Evolutionary conservation across 2,113 vertebrate genomes (phyloP).

Genomic region (Ochotona princeps): DNA sequence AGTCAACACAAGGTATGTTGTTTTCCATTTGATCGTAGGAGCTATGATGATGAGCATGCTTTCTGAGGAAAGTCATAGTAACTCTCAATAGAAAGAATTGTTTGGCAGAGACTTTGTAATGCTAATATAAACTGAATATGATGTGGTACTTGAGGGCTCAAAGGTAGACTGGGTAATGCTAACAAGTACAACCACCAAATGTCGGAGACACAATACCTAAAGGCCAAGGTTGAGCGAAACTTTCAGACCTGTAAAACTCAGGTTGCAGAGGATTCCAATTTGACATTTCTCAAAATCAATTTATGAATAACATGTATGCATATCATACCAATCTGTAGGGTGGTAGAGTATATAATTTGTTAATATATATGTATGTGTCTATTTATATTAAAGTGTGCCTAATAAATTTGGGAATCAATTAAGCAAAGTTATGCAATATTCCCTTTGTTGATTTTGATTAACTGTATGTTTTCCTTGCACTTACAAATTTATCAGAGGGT

Average conservation of each 20-base stretch:
- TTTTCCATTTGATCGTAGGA: background rate
- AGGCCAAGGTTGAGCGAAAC: background rate
- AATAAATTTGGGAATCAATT: background rate
- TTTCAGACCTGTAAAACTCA: background rate
- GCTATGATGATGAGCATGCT: background rate
- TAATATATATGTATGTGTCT: background rate
- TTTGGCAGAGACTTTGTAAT: background rate
- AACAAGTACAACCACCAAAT: background rate
- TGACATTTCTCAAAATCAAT: background rate
- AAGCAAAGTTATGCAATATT: background rate
- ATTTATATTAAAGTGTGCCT: background rate
- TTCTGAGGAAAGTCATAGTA: background rate
- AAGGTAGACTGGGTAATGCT: background rate
- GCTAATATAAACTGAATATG: background rate
- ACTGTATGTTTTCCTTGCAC: background rate
- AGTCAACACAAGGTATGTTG: rapidly evolving
- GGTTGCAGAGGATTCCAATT: background rate
- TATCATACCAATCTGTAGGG: background rate
- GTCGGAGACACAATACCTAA: background rate
- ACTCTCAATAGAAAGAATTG: background rate
- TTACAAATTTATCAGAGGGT: background rate
- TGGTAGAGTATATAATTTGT: background rate
- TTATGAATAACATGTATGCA: background rate
- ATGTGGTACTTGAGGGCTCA: background rate
- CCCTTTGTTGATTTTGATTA: background rate